phyloP scores from a whole-genome alignment of 2,888 invertebrate genomes.

The Sinohyriopsis cumingii region DNA sequence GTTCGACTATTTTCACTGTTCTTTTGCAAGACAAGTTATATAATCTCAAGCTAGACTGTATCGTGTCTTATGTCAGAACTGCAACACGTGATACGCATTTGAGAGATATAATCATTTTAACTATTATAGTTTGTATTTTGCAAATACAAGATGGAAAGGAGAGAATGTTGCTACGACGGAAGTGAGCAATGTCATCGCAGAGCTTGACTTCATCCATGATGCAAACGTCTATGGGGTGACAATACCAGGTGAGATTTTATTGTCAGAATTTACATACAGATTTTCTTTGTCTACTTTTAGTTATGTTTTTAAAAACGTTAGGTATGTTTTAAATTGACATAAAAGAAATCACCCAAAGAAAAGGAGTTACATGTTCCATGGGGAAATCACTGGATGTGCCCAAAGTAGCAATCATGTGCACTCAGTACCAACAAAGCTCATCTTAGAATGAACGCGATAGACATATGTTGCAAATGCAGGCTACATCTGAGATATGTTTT shows the following conservation, averaged over 20 bases:
- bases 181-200: conserved; percentile 50
- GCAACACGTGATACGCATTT: not conserved
- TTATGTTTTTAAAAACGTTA: not conserved
- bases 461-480: no score
- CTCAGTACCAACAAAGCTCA: no score
- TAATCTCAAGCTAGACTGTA: not conserved
- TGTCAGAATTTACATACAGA: not conserved
- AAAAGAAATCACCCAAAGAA: no score
- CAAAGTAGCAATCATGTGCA: no score
- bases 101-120: not conserved
- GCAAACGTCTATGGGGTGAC: conserved; percentile 59
- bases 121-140: not conserved
- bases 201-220: conserved; percentile 47
- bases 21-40: not conserved
- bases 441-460: no score
- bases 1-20: no score
- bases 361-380: no score
- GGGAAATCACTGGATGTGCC: no score
- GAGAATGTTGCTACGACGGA: conserved; percentile 64
- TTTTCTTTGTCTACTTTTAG: not conserved
- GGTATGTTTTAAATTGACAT: no score
- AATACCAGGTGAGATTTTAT: conserved; percentile 42
- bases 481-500: no score
- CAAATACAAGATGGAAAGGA: conserved; percentile 57
- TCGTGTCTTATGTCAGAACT: not conserved